Evolutionary conservation across 2,797 vertebrate genomes (phyloP).

Genomic region (Sebastes taczanowskii): DNA sequence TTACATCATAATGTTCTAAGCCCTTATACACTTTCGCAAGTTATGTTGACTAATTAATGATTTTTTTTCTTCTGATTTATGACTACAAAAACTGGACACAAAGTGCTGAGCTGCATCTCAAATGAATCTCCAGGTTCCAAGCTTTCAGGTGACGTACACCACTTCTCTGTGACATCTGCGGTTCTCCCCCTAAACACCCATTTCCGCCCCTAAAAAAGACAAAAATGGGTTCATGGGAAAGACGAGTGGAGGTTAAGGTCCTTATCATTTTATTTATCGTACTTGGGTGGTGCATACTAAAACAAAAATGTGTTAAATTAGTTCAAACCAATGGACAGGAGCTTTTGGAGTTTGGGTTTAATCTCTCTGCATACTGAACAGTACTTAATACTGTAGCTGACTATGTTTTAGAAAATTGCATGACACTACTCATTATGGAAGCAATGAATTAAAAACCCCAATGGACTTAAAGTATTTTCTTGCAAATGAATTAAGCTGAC

Average conservation of each 20-base stretch:
- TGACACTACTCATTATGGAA: not conserved
- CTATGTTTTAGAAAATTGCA: not conserved
- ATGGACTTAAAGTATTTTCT: not conserved
- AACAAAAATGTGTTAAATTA: not conserved
- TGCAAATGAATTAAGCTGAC: not conserved
- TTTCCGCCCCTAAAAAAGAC: too few species aligned
- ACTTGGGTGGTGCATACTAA: not conserved
- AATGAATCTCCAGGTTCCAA: too few species aligned
- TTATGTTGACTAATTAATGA: too few species aligned
- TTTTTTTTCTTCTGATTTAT: too few species aligned
- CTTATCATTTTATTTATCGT: not conserved
- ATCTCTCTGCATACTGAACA: not conserved
- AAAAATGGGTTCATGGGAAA: too few species aligned
- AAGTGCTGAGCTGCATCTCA: too few species aligned
- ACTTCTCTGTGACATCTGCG: too few species aligned
- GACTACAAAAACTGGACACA: too few species aligned
- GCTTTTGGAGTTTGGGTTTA: not conserved
- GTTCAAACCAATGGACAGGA: not conserved
- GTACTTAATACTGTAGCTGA: not conserved
- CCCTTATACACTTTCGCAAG: too few species aligned
- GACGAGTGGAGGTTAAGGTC: too few species aligned
- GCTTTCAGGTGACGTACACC: rapidly evolving
- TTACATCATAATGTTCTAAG: too few species aligned
- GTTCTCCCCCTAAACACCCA: too few species aligned
- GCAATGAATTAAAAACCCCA: not conserved